phyloP scores from a whole-genome alignment of 2,888 invertebrate species.

The Drosophila recens region DNA sequence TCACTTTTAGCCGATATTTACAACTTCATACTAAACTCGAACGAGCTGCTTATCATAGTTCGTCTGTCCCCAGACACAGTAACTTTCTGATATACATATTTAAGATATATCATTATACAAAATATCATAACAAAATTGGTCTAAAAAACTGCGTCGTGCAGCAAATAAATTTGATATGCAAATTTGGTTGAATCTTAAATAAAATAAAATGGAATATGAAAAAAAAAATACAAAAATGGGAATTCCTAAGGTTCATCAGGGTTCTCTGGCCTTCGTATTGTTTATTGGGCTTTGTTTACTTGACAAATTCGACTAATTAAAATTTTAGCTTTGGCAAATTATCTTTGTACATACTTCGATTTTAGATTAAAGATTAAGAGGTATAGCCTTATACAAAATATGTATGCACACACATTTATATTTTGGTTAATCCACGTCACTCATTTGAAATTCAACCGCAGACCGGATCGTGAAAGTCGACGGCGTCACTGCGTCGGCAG shows the following conservation, averaged over 20 bases:
- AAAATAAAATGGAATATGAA: conserved; percentile 29
- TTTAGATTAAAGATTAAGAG: conserved; percentile 16
- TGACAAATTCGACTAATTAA: conserved; percentile 50
- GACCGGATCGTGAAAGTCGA: conserved; percentile 75
- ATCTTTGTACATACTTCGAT: conserved; percentile 15
- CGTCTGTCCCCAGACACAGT: not conserved
- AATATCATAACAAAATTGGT: conserved; percentile 28
- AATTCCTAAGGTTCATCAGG: conserved; percentile 49
- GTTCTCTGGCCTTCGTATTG: conserved; percentile 48
- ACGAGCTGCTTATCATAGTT: conserved; percentile 1
- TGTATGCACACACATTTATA: conserved; percentile 5
- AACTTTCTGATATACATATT: not conserved
- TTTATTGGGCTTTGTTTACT: conserved; percentile 18
- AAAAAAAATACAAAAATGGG: conserved; percentile 30
- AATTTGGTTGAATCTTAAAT: conserved; percentile 30
- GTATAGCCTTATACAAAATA: not conserved
- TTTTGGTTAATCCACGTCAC: conserved; percentile 71
- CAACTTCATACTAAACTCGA: no score
- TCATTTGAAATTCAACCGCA: conserved; percentile 58
- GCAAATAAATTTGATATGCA: conserved; percentile 37
- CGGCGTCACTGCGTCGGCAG: conserved; percentile 52
- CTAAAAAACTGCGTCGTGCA: conserved; percentile 35
- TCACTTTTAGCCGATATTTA: no score
- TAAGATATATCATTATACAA: conserved; percentile 3
- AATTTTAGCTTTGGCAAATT: conserved; percentile 17